Conservation (phyloP, 1,140 invertebrate species). For the Macrotrachela quadricornifera region DNA sequence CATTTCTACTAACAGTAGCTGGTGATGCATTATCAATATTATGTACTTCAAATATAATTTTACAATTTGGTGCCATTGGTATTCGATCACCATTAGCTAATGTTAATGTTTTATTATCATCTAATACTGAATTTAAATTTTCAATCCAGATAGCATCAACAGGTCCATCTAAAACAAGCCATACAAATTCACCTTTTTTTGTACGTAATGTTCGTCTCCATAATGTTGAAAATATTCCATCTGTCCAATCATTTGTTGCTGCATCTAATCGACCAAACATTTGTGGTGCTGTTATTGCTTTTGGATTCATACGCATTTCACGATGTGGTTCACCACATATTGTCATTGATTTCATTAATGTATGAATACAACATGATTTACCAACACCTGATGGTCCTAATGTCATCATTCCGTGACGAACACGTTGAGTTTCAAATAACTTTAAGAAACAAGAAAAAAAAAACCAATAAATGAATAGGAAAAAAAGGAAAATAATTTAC, state of each 20-base stretch:
- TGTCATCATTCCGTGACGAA: slow-evolving; percentile 50
- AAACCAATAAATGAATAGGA: not conserved
- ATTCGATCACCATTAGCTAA: slow-evolving; percentile 82
- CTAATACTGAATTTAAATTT: slow-evolving; percentile 31
- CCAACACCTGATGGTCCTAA: slow-evolving; percentile 81
- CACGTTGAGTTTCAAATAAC: slow-evolving; percentile 22
- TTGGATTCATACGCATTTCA: slow-evolving; percentile 94
- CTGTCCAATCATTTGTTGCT: slow-evolving; percentile 91
- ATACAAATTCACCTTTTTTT: slow-evolving; percentile 45
- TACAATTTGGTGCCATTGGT: slow-evolving; percentile 65
- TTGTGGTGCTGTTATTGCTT: slow-evolving; percentile 82
- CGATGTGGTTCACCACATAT: slow-evolving; percentile 58
- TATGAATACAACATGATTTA: slow-evolving; percentile 79
- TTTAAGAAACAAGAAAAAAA: not conserved
- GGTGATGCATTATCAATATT: slow-evolving; percentile 90
- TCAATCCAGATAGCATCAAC: slow-evolving; percentile 34
- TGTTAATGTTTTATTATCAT: slow-evolving; percentile 47
- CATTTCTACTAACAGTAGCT: slow-evolving; percentile 77
- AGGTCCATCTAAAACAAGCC: slow-evolving; percentile 30
- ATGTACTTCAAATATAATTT: slow-evolving; percentile 85
- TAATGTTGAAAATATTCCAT: slow-evolving; percentile 83
- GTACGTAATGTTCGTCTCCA: slow-evolving; percentile 77
- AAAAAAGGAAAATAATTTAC: too few species aligned
- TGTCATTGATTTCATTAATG: slow-evolving; percentile 71
- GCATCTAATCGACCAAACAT: slow-evolving; percentile 90